Evolutionary conservation across 2,888 invertebrate genomes (phyloP).

Genomic region (Sphaerophoria rueppellii): DNA sequence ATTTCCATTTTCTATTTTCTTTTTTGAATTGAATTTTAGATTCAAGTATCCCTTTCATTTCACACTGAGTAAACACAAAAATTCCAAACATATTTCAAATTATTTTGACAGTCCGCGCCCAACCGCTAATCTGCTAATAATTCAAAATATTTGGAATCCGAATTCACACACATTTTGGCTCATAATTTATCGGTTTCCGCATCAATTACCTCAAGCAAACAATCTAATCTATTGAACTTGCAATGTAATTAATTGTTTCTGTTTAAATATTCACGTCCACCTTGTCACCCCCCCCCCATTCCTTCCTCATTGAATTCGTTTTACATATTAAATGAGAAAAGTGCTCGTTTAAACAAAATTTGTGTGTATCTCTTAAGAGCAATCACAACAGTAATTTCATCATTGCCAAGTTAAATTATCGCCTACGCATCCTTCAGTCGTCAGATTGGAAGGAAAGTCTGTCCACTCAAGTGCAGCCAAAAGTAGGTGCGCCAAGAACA

Average conservation of each 20-base stretch:
- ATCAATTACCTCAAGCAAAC: constrained; percentile 48
- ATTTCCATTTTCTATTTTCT: no score
- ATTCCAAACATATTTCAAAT: constrained; percentile 38
- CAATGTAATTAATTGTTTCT: constrained; percentile 60
- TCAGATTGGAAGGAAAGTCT: not conserved
- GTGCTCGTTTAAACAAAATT: not conserved
- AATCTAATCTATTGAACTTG: constrained; percentile 47
- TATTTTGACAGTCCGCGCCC: constrained; percentile 22
- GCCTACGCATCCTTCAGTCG: constrained; percentile 42
- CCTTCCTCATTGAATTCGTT: not conserved
- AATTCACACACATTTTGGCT: not conserved
- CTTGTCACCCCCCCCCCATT: not conserved
- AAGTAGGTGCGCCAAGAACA: not conserved
- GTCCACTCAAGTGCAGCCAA: not conserved
- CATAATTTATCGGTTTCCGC: constrained; percentile 33
- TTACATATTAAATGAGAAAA: not conserved
- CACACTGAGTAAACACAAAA: not conserved
- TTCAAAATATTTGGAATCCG: constrained; percentile 23
- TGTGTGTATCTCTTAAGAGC: constrained; percentile 29
- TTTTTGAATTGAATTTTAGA: not conserved
- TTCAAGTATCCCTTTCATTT: not conserved
- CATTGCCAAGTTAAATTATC: constrained; percentile 56
- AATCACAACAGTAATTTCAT: constrained; percentile 63
- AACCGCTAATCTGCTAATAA: constrained; percentile 17
- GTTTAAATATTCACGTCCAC: constrained; percentile 26